These are phyloP conservation scores for Chrysogorgia sp. DNA, from an alignment of 92 coral and sea anemone species.

Conservation along the genomic window DNA sequence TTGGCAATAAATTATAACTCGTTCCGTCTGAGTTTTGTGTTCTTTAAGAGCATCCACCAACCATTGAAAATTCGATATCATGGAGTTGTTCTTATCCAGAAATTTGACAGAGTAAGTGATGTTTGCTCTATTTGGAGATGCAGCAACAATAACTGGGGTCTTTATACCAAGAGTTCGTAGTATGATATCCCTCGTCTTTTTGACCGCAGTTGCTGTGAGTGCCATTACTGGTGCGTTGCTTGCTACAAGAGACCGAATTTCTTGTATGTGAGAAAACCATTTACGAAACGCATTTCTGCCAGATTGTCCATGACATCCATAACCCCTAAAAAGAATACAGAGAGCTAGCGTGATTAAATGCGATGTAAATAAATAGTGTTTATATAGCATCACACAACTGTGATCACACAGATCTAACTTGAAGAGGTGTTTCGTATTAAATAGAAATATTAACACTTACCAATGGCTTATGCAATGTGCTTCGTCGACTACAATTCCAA, in stretches of 20 bases:
- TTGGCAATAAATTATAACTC: constrained; percentile 43
- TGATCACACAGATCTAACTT: no score
- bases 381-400: no score
- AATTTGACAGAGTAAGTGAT: constrained; percentile 9
- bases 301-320: constrained; percentile 24
- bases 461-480: constrained; percentile 34
- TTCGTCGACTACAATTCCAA: constrained; percentile 22
- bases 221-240: constrained; percentile 43
- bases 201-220: constrained; percentile 61
- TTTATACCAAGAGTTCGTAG: constrained; percentile 47
- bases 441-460: neutral
- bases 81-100: constrained; percentile 17
- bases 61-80: constrained; percentile 32
- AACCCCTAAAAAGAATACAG: neutral
- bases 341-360: no score
- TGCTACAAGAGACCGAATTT: constrained; percentile 29
- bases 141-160: constrained; percentile 28
- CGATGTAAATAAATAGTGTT: no score
- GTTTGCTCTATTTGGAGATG: constrained; percentile 43
- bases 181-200: constrained; percentile 50
- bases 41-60: constrained; percentile 30
- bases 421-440: no score
- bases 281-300: constrained; percentile 43
- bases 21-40: constrained; percentile 23
- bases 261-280: constrained; percentile 44